phyloP scores from a whole-genome alignment of 2,797 vertebrate species.

The Megalops cyprinoides region DNA sequence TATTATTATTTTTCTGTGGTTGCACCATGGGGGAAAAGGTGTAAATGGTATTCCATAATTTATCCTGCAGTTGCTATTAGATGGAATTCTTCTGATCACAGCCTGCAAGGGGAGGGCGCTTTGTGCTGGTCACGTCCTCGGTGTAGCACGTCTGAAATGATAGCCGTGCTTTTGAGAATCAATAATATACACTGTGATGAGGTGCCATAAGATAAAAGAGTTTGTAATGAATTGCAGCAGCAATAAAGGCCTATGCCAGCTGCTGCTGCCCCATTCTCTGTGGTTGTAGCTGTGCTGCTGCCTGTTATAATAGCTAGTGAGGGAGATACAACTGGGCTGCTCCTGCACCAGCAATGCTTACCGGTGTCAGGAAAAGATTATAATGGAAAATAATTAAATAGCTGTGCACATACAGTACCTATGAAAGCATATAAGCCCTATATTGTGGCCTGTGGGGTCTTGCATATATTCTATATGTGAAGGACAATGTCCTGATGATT shows the following conservation, averaged over 20 bases:
- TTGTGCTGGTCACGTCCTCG: too few relatives aligned
- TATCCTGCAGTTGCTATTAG: slow-evolving; percentile 14
- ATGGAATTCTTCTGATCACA: background rate
- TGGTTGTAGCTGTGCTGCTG: background rate
- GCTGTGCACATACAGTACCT: background rate
- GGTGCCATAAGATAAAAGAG: slow-evolving; percentile 1
- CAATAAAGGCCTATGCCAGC: background rate
- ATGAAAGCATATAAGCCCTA: too few relatives aligned
- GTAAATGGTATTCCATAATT: slow-evolving; percentile 9
- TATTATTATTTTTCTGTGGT: background rate
- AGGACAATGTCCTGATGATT: background rate
- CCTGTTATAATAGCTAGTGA: background rate
- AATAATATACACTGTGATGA: background rate
- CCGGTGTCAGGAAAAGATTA: background rate
- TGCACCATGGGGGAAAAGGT: background rate
- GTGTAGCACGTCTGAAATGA: slow-evolving; percentile 6
- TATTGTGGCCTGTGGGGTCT: background rate
- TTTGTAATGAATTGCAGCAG: slow-evolving; percentile 2
- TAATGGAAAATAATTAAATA: background rate
- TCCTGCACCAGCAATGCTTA: background rate
- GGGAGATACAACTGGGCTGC: background rate
- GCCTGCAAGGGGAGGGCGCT: too few relatives aligned
- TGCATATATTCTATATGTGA: background rate
- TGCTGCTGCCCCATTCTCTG: background rate
- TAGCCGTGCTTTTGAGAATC: background rate